A percentile compares a stretch with the other conserved stretches of the same genome.
phyloP scores from a whole-genome alignment of 2,113 vertebrate species.

The Scomber japonicus region DNA sequence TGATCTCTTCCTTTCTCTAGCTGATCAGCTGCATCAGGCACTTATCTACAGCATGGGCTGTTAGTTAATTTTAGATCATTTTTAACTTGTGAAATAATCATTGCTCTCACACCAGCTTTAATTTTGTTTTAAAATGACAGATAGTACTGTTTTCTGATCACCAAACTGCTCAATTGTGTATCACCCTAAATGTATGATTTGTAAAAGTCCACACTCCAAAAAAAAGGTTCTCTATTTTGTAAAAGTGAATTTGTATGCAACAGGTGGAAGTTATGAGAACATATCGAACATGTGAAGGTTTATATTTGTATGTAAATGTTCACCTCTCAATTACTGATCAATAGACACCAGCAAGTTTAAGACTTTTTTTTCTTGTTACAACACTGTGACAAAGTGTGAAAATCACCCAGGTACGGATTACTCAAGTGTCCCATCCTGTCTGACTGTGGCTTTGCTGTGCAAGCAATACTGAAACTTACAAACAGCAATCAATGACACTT shows the following conservation, averaged over 20 bases:
- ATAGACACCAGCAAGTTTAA: neutral
- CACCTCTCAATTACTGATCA: neutral
- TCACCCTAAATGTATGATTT: neutral
- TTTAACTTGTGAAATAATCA: neutral
- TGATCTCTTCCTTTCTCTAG: slow-evolving; percentile 5
- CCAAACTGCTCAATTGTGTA: neutral
- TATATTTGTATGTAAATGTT: neutral
- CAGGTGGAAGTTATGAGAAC: neutral
- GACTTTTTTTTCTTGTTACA: neutral
- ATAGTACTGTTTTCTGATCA: slow-evolving; percentile 5
- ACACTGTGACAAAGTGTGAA: slow-evolving; percentile 3
- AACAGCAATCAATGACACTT: neutral
- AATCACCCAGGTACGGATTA: neutral
- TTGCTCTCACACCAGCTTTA: neutral
- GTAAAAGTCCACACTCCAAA: neutral
- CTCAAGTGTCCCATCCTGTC: neutral
- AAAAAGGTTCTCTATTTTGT: neutral
- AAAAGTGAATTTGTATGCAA: neutral
- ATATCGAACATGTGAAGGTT: slow-evolving; percentile 28
- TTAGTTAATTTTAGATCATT: neutral
- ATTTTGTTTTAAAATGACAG: slow-evolving; percentile 10
- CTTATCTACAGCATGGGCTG: neutral
- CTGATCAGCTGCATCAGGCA: neutral
- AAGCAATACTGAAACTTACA: slow-evolving; percentile 2
- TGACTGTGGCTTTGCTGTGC: neutral